Evolutionary conservation across 2,113 vertebrate genomes (phyloP).

Genomic region (Tragelaphus buxtoni): DNA sequence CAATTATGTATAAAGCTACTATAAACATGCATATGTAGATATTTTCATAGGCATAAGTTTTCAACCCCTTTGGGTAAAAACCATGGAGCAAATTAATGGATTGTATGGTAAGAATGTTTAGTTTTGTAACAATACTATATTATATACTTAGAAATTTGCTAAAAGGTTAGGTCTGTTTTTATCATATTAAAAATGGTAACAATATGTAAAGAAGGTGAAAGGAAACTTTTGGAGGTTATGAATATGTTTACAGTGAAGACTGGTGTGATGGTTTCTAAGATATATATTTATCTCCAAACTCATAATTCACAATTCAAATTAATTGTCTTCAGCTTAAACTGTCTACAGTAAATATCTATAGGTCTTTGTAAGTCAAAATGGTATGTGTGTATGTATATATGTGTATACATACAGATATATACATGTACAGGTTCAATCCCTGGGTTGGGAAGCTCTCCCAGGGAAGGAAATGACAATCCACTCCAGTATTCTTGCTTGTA

Average conservation of each 20-base stretch:
- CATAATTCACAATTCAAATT: background rate
- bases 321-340: background rate
- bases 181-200: background rate
- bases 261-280: background rate
- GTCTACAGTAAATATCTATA: background rate
- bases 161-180: background rate
- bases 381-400: background rate
- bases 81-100: background rate
- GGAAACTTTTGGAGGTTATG: background rate
- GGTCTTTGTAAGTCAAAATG: background rate
- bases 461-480: background rate
- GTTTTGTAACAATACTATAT: background rate
- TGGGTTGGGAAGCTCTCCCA: background rate
- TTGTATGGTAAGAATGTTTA: background rate
- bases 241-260: background rate
- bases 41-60: background rate
- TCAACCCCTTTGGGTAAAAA: background rate
- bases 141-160: background rate
- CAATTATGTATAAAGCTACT: background rate
- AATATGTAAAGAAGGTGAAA: background rate
- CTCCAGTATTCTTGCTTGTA: background rate
- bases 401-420: background rate
- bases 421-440: background rate
- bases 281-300: background rate
- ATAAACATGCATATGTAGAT: background rate